Evolutionary conservation across 2,888 invertebrate genomes (phyloP), one percentile per base, ranked within the genome.

Genomic region (Hymenopus coronatus): DNA sequence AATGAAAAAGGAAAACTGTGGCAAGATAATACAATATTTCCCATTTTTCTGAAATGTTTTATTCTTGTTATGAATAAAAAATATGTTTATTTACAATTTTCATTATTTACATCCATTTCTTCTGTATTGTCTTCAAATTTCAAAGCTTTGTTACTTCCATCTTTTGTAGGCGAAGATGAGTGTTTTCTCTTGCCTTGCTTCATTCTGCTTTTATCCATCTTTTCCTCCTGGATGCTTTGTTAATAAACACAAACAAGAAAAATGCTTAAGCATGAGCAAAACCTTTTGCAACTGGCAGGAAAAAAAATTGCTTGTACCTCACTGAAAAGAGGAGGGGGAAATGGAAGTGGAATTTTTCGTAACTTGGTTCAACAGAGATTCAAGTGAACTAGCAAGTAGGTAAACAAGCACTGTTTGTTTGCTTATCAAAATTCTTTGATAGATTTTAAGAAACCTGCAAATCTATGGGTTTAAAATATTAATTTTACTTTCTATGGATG

Each of bases 161-260:
- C 54, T 70, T 25, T 70, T 70, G 54, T 20, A 70, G 54, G 54
- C 0, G 54, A 70, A 70, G 54, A 8, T 14, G 87, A 87, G 12
- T 40, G 81, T 28, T 88, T 89, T 28, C 88, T 88, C 85, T 89
- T 90, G 7, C 90, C 89, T 86, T 90, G 90, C 40, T 90, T 90
- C n/a, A 81, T 46, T 28, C 40, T 89, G 84, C 90, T 90, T 84
- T 90, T 90, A 46, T 88, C 90, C 70, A 89, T 88, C 30, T 88
- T 89, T 3, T 84, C 87, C 27, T 89, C 90, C 40, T 89, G 87
- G 25, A 87, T 70, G 28, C 90, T 90, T 54, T 28, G 54, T 40
- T 83, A 40, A 12, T 6, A 40, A 40, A 40, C 6, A 33, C n/a
- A 85, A 27, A 30, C 14, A 87, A 83, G n/a, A 30, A 28, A 81